Evolutionary conservation across 2,113 vertebrate species (phyloP), one percentile per base, ranked within the genome.

Genomic region (Catharus bicknelli): DNA sequence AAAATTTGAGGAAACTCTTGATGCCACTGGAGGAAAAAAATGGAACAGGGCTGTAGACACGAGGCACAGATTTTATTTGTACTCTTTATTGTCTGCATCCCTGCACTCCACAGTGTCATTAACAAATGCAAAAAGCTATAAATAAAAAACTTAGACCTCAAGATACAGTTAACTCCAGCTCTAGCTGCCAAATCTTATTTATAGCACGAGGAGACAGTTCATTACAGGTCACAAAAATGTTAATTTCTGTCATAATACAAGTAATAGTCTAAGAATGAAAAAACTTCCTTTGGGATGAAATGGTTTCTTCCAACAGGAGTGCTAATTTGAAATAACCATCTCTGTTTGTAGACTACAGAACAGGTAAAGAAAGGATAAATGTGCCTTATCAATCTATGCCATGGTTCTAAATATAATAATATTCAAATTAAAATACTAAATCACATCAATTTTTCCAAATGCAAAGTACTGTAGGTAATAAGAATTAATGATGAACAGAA

Each of bases 1-100:
- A 94, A 82, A 90, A 86, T 83, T 76, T 88, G 80, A 92, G 43
- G 42, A 88, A 94, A 94, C 25, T 89, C 82, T 68, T 74, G 83
- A 78, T 88, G 73, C 42, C 19, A 38, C 34, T 86, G 42, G 11
- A 87, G 89, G 79, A 86, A 61, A 61, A n/a, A 42, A 84, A 92
- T 53, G 51, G 51, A 50, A 26, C 21, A 30, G 40, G 62, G 74
- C 69, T 72, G 86, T 38, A 76, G 58, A 58, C 67, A 70, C 4
- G 42, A 88, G 63, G 55, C 51, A 70, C 16, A 11, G 34, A 43
- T 86, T 90, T 73, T 42, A 34, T 87, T 80, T 48, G 53, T 57
- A 30, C 55, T 83, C 51, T 95, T 85, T 72, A 59, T 43, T 9
- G 18, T 57, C 77, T 57, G 64, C 34, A 70, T 36, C 83, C 26